Evolutionary conservation across 2,888 invertebrate species (phyloP).

Genomic region (Patella ulyssiponensis): DNA sequence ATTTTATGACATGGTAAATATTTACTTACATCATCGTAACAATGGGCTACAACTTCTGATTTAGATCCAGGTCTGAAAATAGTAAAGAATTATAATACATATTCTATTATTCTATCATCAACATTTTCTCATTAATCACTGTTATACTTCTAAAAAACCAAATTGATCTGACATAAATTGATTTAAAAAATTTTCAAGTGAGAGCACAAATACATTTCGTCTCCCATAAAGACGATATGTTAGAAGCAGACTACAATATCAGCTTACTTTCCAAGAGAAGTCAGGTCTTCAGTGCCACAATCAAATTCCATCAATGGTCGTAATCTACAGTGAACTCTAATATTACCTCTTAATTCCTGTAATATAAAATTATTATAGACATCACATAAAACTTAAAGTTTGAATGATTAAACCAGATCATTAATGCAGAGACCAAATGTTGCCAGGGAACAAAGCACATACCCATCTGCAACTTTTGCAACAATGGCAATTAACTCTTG

Average conservation of each 20-base stretch:
- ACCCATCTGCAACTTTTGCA: too few relatives aligned
- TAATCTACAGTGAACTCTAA: constrained; percentile 64
- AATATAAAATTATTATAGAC: constrained; percentile 17
- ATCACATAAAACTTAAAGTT: too few relatives aligned
- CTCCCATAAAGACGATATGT: not conserved
- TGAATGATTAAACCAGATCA: too few relatives aligned
- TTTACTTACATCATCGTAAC: constrained; percentile 64
- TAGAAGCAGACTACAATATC: not conserved
- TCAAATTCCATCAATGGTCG: constrained; percentile 66
- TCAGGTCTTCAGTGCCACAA: constrained; percentile 51
- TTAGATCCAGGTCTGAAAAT: constrained; percentile 55
- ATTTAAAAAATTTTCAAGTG: not conserved
- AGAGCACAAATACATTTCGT: not conserved
- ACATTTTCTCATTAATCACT: too few relatives aligned
- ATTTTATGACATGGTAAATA: not conserved
- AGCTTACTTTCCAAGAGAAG: constrained; percentile 54
- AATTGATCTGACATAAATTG: not conserved
- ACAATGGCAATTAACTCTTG: too few relatives aligned
- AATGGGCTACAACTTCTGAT: constrained; percentile 63
- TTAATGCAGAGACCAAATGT: too few relatives aligned
- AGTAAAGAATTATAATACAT: constrained; percentile 8
- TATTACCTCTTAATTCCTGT: constrained; percentile 66
- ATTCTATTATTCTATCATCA: too few relatives aligned
- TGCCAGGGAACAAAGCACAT: too few relatives aligned
- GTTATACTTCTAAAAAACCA: not conserved